Evolutionary conservation across 2,888 invertebrate genomes (phyloP).

Genomic region (Cataglyphis livida): DNA sequence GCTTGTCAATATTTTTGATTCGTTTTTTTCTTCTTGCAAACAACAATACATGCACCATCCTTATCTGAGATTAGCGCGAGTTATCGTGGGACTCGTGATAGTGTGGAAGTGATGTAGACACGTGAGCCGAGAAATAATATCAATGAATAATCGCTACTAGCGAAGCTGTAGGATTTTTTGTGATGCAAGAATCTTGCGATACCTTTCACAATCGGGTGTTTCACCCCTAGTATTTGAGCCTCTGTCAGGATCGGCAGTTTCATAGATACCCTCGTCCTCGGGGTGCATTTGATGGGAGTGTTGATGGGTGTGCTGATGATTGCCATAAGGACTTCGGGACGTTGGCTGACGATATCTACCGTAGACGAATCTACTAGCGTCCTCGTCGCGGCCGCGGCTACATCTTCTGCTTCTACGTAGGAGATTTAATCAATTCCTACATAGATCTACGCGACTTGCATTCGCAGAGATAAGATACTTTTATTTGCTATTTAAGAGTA

Average conservation of each 20-base stretch:
- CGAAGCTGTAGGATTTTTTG: constrained; percentile 64
- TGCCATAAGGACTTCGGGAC: constrained; percentile 86
- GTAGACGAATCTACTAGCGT: constrained; percentile 90
- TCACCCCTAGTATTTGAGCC: constrained; percentile 91
- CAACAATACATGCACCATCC: constrained; percentile 47
- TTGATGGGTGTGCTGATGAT: constrained; percentile 87
- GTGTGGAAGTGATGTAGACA: constrained; percentile 24
- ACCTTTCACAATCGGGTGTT: constrained; percentile 96
- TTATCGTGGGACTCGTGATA: constrained; percentile 45
- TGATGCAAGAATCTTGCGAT: constrained; percentile 80
- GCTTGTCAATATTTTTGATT: background rate
- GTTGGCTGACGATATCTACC: constrained; percentile 88
- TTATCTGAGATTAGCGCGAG: constrained; percentile 45
- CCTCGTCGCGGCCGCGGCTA: constrained; percentile 89
- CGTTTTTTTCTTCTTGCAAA: constrained; percentile 12
- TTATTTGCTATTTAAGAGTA: constrained; percentile 1
- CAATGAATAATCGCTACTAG: constrained; percentile 56
- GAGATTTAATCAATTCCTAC: constrained; percentile 71
- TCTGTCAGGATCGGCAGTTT: constrained; percentile 92
- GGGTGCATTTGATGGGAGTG: constrained; percentile 86
- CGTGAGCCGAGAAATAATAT: constrained; percentile 24
- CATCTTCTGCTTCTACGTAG: constrained; percentile 87
- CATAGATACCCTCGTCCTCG: constrained; percentile 95
- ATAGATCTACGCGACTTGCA: constrained; percentile 32
- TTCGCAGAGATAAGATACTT: background rate